Conservation (phyloP, 2,797 vertebrate genomes). For the Margarornis squamiger region DNA sequence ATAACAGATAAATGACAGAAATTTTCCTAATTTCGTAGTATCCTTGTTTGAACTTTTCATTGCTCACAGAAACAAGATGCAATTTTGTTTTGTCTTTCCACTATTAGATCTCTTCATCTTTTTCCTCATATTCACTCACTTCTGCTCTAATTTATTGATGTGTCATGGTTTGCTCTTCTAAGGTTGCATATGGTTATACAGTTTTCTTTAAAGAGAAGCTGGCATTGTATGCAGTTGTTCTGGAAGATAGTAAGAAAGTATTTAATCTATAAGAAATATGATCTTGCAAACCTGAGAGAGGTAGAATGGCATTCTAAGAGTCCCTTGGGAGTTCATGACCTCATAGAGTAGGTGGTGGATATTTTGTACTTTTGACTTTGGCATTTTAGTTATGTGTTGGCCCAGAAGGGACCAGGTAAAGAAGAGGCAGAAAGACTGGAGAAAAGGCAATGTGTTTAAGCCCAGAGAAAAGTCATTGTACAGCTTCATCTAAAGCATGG, state of each 20-base stretch:
- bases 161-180: background rate
- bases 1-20: background rate
- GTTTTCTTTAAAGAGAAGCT: background rate
- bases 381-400: background rate
- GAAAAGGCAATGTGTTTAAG: background rate
- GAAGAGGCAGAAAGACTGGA: background rate
- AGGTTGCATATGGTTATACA: background rate
- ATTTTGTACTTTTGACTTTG: background rate
- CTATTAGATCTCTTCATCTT: background rate
- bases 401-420: background rate
- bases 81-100: background rate
- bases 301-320: background rate
- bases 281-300: background rate
- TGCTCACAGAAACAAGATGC: background rate
- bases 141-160: background rate
- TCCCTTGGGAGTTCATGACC: background rate
- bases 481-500: background rate
- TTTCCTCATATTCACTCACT: background rate
- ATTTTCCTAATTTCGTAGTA: background rate
- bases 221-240: background rate
- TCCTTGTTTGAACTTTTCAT: background rate
- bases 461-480: background rate
- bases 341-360: background rate
- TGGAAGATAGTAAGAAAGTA: background rate
- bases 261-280: background rate